Percentiles rank a stretch among this genome's conserved stretches.
Evolutionary conservation across 2,888 invertebrate species (phyloP).

Genomic region (Synergus gifuensis): DNA sequence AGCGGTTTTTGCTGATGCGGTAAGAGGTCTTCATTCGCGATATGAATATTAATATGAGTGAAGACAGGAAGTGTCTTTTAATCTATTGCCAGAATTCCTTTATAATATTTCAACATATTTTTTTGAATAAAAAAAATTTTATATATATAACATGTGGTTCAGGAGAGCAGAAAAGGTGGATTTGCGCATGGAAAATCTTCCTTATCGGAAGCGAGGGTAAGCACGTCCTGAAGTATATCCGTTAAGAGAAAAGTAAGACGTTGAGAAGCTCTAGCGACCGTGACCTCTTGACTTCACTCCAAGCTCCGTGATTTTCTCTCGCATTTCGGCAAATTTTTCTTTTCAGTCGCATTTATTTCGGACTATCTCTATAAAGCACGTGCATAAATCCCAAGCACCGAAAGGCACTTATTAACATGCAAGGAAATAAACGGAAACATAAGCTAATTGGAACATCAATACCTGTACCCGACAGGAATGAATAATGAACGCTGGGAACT

Average conservation of each 20-base stretch:
- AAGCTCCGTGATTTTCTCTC: conserved; percentile 21
- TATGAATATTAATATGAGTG: conserved; percentile 31
- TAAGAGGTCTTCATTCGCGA: conserved; percentile 21
- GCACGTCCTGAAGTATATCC: conserved; percentile 27
- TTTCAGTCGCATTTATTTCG: conserved; percentile 15
- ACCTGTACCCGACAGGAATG: background rate
- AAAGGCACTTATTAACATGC: background rate
- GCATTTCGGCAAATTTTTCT: conserved; percentile 21
- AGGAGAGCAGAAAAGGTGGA: conserved; percentile 5
- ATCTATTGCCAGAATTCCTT: background rate
- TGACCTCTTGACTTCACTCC: conserved; percentile 37
- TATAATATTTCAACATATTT: too few species aligned
- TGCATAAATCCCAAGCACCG: background rate
- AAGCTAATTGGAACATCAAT: background rate
- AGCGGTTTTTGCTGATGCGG: conserved; percentile 31
- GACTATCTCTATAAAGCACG: background rate
- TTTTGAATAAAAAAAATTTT: background rate
- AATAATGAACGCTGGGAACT: background rate
- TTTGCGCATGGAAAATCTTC: conserved; percentile 5
- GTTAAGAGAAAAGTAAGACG: conserved; percentile 39
- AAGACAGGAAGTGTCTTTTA: conserved; percentile 11
- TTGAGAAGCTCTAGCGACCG: conserved; percentile 26
- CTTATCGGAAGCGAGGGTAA: conserved; percentile 16
- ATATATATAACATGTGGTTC: background rate
- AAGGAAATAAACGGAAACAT: background rate